Evolutionary conservation across 2,888 invertebrate species (phyloP), one percentile per base, ranked within the genome.

Genomic region (Dione vanillae): DNA sequence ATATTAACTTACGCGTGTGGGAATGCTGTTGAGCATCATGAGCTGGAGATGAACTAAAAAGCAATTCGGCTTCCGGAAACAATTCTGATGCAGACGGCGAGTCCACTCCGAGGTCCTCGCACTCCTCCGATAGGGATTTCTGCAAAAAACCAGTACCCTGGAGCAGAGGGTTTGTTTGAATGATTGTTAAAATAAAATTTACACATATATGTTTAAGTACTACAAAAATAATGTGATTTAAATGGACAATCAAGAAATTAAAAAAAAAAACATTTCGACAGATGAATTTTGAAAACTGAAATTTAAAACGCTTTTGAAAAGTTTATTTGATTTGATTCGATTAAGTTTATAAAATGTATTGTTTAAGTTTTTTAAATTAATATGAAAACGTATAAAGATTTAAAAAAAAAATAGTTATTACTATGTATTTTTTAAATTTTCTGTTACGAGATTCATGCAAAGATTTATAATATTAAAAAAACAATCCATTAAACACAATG

Each of bases 1-100:
- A 7, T 35, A 51, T 41, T n/a, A 35, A 79, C 89, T 88, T 69
- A 91, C 91, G 89, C 35, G 90, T 89, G 68, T 88, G 86, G 2
- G 85, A 79, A 51, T 86, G 87, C 1, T 85, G 85, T 2, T 70
- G 66, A 9, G 74, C 70, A 69, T 96, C 96, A 35, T 96, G 96
- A 0, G 96, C 96, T 0, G 96, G 96, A 76, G 96, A 96, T 0
- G 95, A 94, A 69, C 96, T 95, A 78, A 96, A 96, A 62, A 96
- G 85, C 64, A 96, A 86, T 82, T 96, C 96, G 0, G 96, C 96
- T 80, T 96, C 96, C 0, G 96, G 96, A 82, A 96, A 96, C 74
- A 96, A 87, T 80, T 96, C 96, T 73, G 96, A 96, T 0, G 96
- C 96, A n/a, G 96, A 96, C 0, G 96, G 96, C 56, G 96, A 96